phyloP scores from a whole-genome alignment of 2,113 vertebrate genomes.

The Pituophis catenifer region DNA sequence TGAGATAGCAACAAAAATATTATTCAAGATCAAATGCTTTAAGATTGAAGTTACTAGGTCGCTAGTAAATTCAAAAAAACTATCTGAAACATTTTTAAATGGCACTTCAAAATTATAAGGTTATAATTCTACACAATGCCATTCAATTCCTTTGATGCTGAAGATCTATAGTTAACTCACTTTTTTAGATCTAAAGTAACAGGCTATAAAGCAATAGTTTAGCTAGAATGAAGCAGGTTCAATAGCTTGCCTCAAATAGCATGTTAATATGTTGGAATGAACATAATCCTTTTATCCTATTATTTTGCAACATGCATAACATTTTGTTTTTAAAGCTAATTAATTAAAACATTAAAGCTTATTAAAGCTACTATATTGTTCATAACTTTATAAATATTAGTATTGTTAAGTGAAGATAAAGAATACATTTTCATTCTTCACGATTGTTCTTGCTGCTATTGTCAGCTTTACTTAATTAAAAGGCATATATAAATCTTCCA shows the following conservation, averaged over 20 bases:
- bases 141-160: constrained; percentile 68
- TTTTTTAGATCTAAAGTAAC: constrained; percentile 68
- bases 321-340: neutral
- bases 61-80: constrained; percentile 69
- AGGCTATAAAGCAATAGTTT: constrained; percentile 59
- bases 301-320: constrained; percentile 24
- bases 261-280: constrained; percentile 23
- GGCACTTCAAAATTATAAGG: constrained; percentile 71
- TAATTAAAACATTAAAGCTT: constrained; percentile 41
- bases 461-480: constrained; percentile 40
- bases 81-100: constrained; percentile 67
- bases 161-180: constrained; percentile 68
- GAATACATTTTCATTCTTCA: constrained; percentile 51
- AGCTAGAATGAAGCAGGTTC: constrained; percentile 65
- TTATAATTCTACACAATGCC: constrained; percentile 59
- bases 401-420: constrained; percentile 53
- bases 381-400: constrained; percentile 27
- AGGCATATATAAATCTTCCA: constrained; percentile 36
- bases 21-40: constrained; percentile 59
- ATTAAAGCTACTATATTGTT: constrained; percentile 50
- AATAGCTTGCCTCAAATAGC: constrained; percentile 59
- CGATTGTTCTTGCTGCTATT: constrained; percentile 35
- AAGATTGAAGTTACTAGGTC: constrained; percentile 68
- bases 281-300: constrained; percentile 23
- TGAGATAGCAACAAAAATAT: constrained; percentile 65